Conservation (phyloP, 2,888 invertebrate species). For the Dinocampus coccinellae region DNA sequence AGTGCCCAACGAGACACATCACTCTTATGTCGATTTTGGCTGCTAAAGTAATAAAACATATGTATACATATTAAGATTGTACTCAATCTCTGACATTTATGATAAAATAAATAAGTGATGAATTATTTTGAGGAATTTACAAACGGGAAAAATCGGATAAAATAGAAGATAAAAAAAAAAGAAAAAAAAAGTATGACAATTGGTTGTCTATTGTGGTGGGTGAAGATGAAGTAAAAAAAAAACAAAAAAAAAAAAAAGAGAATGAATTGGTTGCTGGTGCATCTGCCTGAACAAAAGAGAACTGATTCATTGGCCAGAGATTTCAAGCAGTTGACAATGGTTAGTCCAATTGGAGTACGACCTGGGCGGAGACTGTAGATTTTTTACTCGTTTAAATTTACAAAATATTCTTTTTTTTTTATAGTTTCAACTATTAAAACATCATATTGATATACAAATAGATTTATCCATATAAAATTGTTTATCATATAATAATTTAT, state of each 20-base stretch:
- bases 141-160: not conserved
- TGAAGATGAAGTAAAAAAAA: not conserved
- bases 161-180: not conserved
- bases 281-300: slow-evolving; percentile 35
- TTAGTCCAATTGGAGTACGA: slow-evolving; percentile 1
- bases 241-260: not conserved
- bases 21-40: slow-evolving; percentile 9
- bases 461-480: not conserved
- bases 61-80: not conserved
- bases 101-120: not conserved
- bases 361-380: slow-evolving; percentile 17
- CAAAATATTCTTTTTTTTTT: not conserved
- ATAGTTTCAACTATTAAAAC: not conserved
- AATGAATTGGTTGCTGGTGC: slow-evolving; percentile 22
- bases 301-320: slow-evolving; percentile 43
- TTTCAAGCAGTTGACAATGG: slow-evolving; percentile 9
- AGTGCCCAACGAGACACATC: not conserved
- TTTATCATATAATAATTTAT: not conserved
- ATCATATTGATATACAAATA: not conserved
- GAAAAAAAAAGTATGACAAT: not conserved
- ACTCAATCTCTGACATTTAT: slow-evolving; percentile 2
- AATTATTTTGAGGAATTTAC: not conserved
- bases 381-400: not conserved
- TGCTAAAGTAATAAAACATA: not conserved
- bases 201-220: not conserved